Base-by-base conservation (phyloP, 2,888 invertebrate genomes). In the Macaria notata region DNA sequence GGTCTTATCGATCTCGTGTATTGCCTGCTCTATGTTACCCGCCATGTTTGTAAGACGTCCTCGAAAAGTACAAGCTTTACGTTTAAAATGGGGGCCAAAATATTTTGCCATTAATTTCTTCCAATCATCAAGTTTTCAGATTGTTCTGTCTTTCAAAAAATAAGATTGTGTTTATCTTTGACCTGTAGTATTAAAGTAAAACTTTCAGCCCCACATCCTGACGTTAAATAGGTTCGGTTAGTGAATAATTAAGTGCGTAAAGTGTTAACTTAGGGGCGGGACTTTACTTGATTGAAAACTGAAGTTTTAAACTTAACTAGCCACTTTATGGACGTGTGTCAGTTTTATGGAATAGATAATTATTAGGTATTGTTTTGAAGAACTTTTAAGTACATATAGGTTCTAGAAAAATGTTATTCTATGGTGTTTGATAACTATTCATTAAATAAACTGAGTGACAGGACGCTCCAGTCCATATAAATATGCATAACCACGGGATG, bases 1-100 rank as follows among this genome's bases (percentile, higher is more conserved):
- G 51, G 90, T 83, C 57, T 78, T 76, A 45, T 78, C 75, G 59
- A 90, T 88, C 78, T 90, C 88, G 41, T 66, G 64, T 72, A 79
- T 83, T 19, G 89, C 87, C 60, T 75, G 69, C 59, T 75, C 73
- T 60, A 75, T 69, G 59, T 66, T 8, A 33, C n/a, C 44, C 53
- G 78, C 70, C 81, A 83, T 84, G 75, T 73, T 76, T 66, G 66
- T 67, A 65, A 36, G 30, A 36, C 3, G 9, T 9, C 31, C 5
- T 43, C 19, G 19, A 19, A 1, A 19, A 19, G 19, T 19, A 19
- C 19, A 19, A 19, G 19, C 19, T 19, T 19, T n/a, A 44, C 9
- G 9, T 38, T 3, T 38, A 4, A 41, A 30, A 8, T 8, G 19
- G 47, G 47, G 19, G 19, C 2, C 19, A 19, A 19, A 19, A 19